A percentile compares a stretch with the other conserved stretches of the same genome.
These are phyloP conservation scores for Remorina albescens DNA, from an alignment of 2,797 vertebrate genomes.

Conservation along the genomic window DNA sequence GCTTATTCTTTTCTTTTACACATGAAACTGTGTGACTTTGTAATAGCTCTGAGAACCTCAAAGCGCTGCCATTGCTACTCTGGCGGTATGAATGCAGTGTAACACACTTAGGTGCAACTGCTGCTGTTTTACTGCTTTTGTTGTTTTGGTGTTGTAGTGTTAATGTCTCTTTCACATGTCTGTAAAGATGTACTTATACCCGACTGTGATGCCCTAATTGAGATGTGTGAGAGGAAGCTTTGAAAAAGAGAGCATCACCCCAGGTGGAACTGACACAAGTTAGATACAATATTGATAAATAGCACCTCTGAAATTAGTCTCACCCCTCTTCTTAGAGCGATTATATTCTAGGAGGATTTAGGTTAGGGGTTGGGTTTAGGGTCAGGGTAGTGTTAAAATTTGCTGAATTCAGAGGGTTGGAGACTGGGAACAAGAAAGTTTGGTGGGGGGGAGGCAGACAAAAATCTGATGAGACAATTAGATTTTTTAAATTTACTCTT, in stretches of 20 bases:
- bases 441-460: background rate
- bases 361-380: no score
- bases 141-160: background rate
- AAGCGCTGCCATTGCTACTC: background rate
- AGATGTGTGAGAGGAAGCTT: background rate
- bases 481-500: constrained; percentile 22
- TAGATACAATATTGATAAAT: no score
- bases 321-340: background rate
- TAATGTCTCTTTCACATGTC: background rate
- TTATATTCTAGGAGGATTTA: no score
- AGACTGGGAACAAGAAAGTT: constrained; percentile 11
- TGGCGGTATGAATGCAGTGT: background rate
- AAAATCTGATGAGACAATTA: constrained; percentile 26
- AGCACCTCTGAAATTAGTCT: constrained; percentile 21
- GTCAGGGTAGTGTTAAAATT: background rate
- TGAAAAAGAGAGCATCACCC: background rate
- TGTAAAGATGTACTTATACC: background rate
- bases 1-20: constrained; percentile 1
- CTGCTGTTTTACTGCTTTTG: constrained; percentile 18
- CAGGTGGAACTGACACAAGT: no score
- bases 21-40: constrained; percentile 19
- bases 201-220: background rate
- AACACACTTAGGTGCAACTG: background rate
- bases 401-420: background rate
- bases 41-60: constrained; percentile 9